A percentile compares a stretch with the other conserved stretches of the same genome.
Evolutionary conservation across 2,888 invertebrate species (phyloP).

Genomic region (Drosophila niveifrons): DNA sequence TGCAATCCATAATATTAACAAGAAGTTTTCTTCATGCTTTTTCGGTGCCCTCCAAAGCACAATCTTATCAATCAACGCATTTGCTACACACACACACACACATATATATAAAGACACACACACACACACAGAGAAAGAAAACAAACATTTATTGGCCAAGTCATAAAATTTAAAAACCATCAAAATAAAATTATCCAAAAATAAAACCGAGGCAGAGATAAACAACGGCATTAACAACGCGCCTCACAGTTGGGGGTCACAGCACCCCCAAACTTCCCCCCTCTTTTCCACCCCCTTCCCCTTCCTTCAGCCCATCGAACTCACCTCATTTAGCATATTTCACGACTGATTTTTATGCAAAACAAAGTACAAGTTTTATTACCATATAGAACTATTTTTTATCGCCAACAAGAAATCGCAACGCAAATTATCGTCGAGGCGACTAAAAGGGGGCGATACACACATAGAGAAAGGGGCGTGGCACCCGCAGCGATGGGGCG

Average conservation of each 20-base stretch:
- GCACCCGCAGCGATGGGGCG: slow-evolving; percentile 28
- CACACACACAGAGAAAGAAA: slow-evolving; percentile 2
- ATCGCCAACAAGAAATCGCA: slow-evolving; percentile 65
- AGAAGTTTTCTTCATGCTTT: background rate
- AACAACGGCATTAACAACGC: slow-evolving; percentile 25
- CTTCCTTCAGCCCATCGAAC: background rate
- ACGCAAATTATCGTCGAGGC: slow-evolving; percentile 42
- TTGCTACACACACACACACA: background rate
- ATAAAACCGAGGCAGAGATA: slow-evolving; percentile 29
- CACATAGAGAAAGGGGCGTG: slow-evolving; percentile 1
- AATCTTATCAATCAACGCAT: slow-evolving; percentile 52
- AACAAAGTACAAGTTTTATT: slow-evolving; percentile 66
- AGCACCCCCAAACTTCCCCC: no score
- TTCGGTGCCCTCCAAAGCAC: background rate
- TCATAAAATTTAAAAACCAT: slow-evolving; percentile 72
- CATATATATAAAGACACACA: slow-evolving; percentile 8
- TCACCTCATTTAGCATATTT: slow-evolving; percentile 31
- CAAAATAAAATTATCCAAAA: slow-evolving; percentile 48
- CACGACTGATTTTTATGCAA: slow-evolving; percentile 56
- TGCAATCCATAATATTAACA: slow-evolving; percentile 1
- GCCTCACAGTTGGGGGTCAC: no score
- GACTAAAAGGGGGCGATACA: slow-evolving; percentile 14
- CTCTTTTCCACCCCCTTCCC: background rate
- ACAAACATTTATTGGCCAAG: slow-evolving; percentile 38
- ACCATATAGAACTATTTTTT: slow-evolving; percentile 78